Evolutionary conservation across 2,888 invertebrate species (phyloP).

Genomic region (Xanthorhoe spadicearia): DNA sequence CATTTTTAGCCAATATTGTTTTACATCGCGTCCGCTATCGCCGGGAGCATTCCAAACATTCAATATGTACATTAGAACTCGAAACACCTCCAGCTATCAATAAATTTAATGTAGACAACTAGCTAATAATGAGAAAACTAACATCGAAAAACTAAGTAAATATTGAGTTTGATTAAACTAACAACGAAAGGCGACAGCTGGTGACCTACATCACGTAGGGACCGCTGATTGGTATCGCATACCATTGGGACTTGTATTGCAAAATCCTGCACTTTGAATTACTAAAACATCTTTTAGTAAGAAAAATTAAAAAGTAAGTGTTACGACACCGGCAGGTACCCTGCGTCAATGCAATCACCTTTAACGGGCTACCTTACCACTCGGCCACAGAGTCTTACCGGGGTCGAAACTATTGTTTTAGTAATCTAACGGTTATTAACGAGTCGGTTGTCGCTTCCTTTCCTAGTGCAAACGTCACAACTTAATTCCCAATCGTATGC

Average conservation of each 20-base stretch:
- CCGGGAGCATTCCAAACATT: conserved; percentile 26
- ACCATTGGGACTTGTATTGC: neutral
- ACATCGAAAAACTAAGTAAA: conserved; percentile 73
- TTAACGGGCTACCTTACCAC: no score
- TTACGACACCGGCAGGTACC: no score
- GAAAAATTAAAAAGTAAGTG: no score
- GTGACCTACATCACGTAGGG: conserved; percentile 44
- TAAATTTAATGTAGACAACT: conserved; percentile 62
- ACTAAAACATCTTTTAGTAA: neutral
- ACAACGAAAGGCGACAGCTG: conserved; percentile 43
- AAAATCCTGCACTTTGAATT: neutral
- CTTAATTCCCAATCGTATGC: neutral
- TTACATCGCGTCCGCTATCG: conserved; percentile 32
- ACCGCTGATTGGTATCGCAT: conserved; percentile 11
- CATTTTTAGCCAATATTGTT: conserved; percentile 41
- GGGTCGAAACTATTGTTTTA: no score
- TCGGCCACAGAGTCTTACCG: no score
- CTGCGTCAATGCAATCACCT: no score
- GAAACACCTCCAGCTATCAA: conserved; percentile 51
- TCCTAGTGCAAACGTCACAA: neutral
- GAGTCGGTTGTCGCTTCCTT: no score
- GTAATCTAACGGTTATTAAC: neutral
- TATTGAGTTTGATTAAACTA: conserved; percentile 50
- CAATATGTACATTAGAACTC: conserved; percentile 27
- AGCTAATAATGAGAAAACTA: conserved; percentile 71